Percentiles rank a stretch among this genome's conserved stretches.
phyloP scores from a whole-genome alignment of 2,113 vertebrate genomes.

The Leptosomus discolor region DNA sequence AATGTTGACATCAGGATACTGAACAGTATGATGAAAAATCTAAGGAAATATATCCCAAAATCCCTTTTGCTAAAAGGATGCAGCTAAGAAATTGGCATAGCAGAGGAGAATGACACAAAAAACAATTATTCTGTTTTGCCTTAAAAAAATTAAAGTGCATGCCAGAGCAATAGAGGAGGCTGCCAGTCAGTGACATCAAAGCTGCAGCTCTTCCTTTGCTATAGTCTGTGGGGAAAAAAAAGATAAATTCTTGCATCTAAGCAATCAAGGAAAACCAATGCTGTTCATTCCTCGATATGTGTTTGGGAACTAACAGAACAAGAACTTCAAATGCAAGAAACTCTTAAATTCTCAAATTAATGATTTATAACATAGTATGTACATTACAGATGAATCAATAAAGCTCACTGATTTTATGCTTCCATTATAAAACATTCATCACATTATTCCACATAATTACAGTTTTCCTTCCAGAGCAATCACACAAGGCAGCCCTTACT shows the following conservation, averaged over 20 bases:
- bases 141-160: neutral
- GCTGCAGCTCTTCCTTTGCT: neutral
- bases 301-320: neutral
- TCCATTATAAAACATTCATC: neutral
- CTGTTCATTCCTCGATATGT: neutral
- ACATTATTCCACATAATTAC: neutral
- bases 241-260: neutral
- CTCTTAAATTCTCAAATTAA: neutral
- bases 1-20: neutral
- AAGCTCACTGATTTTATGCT: neutral
- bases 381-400: neutral
- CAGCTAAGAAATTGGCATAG: neutral
- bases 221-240: neutral
- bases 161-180: neutral
- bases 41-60: neutral
- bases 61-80: neutral
- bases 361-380: neutral
- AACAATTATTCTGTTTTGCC: neutral
- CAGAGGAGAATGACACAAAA: neutral
- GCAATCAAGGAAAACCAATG: neutral
- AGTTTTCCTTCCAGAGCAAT: neutral
- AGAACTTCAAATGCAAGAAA: neutral
- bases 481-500: neutral
- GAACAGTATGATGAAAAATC: neutral
- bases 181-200: conserved; percentile 14